phyloP scores from a whole-genome alignment of 1,140 invertebrate genomes.

The Scaptomyza pallida region DNA sequence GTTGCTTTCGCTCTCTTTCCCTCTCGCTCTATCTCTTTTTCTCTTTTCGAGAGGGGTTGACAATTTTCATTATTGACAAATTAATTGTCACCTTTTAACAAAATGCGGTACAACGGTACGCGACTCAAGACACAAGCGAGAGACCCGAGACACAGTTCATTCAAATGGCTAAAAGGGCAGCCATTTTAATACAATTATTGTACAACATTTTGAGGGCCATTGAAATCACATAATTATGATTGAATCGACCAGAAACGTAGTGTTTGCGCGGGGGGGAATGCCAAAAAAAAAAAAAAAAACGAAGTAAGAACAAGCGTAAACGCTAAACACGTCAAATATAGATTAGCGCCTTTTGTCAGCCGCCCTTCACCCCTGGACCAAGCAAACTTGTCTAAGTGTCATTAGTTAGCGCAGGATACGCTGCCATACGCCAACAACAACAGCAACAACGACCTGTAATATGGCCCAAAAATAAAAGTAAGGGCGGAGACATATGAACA shows the following conservation, averaged over 20 bases:
- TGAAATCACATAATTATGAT: conserved; percentile 79
- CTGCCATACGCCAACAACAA: conserved; percentile 21
- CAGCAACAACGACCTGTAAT: too few species aligned
- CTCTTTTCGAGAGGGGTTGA: conserved; percentile 35
- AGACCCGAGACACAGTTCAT: background rate
- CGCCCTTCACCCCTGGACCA: background rate
- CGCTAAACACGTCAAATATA: conserved; percentile 76
- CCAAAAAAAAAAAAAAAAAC: conserved; percentile 45
- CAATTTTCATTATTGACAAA: conserved; percentile 80
- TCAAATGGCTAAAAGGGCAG: conserved; percentile 3
- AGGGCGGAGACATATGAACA: conserved; percentile 1
- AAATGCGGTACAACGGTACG: conserved; percentile 58
- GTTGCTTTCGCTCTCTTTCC: background rate
- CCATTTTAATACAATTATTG: conserved; percentile 74
- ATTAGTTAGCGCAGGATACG: conserved; percentile 70
- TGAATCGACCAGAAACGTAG: conserved; percentile 49
- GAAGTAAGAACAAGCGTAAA: too few species aligned
- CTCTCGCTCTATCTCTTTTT: too few species aligned
- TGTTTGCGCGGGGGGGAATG: too few species aligned
- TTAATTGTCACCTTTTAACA: conserved; percentile 82
- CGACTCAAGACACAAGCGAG: conserved; percentile 17
- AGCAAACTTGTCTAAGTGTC: conserved; percentile 52
- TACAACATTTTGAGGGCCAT: conserved; percentile 49
- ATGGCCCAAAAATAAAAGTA: conserved; percentile 13
- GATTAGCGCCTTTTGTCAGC: conserved; percentile 75